Evolutionary conservation across 2,113 vertebrate genomes (phyloP).

Genomic region (Chloropsis hardwickii): DNA sequence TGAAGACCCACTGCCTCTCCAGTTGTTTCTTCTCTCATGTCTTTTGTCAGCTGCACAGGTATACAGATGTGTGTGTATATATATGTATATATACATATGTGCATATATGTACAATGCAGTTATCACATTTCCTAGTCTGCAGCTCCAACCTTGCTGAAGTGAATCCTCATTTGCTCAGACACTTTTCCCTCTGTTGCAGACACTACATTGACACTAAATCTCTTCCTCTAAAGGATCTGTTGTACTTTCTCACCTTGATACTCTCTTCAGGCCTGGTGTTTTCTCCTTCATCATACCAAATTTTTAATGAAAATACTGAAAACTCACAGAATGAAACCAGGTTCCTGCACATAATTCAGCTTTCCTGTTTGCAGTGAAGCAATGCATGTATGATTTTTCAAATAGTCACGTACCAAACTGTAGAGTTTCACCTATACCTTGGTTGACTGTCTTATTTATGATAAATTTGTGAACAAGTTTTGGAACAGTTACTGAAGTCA

Average conservation of each 20-base stretch:
- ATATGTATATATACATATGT: too few species aligned
- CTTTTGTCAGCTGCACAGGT: background rate
- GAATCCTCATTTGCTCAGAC: background rate
- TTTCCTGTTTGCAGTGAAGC: background rate
- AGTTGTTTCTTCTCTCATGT: background rate
- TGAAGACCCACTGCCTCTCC: background rate
- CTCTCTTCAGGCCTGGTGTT: background rate
- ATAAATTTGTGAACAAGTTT: background rate
- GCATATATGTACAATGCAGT: background rate
- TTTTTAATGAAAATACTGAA: background rate
- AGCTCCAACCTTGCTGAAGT: background rate
- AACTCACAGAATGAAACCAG: background rate
- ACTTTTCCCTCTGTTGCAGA: background rate
- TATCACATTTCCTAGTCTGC: background rate
- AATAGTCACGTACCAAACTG: background rate
- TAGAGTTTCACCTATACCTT: background rate
- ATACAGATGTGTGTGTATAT: accelerated
- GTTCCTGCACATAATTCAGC: background rate
- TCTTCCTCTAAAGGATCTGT: background rate
- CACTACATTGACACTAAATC: background rate
- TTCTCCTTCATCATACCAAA: background rate
- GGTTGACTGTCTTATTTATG: background rate
- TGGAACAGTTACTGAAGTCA: background rate
- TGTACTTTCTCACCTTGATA: background rate
- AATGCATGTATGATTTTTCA: background rate